Base-by-base conservation (phyloP, 2,113 vertebrate genomes). In the Solea solea region DNA sequence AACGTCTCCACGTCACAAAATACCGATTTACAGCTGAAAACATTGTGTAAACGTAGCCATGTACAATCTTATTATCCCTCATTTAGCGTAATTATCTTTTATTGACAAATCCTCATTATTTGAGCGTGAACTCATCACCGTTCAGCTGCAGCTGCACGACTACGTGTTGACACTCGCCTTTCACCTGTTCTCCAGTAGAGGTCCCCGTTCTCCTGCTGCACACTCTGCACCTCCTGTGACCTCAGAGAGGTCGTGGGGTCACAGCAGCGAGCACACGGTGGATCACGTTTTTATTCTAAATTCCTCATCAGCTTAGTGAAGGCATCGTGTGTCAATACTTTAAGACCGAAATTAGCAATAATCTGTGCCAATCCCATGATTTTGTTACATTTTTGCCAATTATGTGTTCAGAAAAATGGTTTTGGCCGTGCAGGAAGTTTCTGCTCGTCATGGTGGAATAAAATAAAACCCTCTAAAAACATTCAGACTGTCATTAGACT, bases 111-210 rank as follows among this genome's bases (percentile, higher is more conserved):
- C 11, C 11, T 10, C 44, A 45, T 45, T 15, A 2, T 49, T 13
- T 13, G 46, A 49, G 14, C 14, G 13, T 49, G 46, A 15, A 49
- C 8, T 49, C 46, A 5, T 49, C 46, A 34, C 34, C 34, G 34
- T 34, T 4, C 34, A 34, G 11, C 44, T 12, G 44, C 44, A 44
- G 42, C 42, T 44, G 42, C 42, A 54, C 52, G 8, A 28, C 25
- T 1, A 12, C 11, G 25, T 21, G 12, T 15, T 2, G 40, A 16
- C n/a, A 11, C 25, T 8, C 44, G 42, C 15, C 45, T 62, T 27
- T 72, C 53, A 8, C 49, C 60, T 12, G 28, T 34, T 34, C 21
- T 34, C 89, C 92, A 88, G 86, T 49, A 85, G 91, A 88, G 88
- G 92, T 83, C 86, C 21, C 81, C 76, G 74, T 86, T 88, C 64